Evolutionary conservation across 2,113 vertebrate species (phyloP).

Genomic region (Labeo rohita): DNA sequence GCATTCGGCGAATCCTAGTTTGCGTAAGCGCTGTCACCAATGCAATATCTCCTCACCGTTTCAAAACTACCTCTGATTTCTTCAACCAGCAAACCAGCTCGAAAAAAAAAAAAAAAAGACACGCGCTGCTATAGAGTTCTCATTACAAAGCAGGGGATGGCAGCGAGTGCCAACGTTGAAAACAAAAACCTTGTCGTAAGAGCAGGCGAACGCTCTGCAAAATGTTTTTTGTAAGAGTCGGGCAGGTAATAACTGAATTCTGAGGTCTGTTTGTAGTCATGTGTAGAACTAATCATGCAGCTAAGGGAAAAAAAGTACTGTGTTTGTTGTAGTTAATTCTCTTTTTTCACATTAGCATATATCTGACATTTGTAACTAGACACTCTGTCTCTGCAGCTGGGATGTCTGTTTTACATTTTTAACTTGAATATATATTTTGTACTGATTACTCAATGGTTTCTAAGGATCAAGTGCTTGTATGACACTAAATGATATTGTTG

Average conservation of each 20-base stretch:
- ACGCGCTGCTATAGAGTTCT: constrained; percentile 83
- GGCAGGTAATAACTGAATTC: constrained; percentile 74
- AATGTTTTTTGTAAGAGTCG: constrained; percentile 47
- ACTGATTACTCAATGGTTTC: constrained; percentile 85
- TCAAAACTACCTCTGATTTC: constrained; percentile 94
- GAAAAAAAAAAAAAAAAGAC: constrained; percentile 61
- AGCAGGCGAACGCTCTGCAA: constrained; percentile 39
- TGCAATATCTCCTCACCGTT: constrained; percentile 86
- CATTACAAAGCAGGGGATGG: constrained; percentile 78
- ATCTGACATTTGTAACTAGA: constrained; percentile 65
- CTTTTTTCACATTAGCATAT: constrained; percentile 70
- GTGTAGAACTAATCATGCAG: constrained; percentile 75
- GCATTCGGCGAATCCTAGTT: constrained; percentile 71
- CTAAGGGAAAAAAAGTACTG: constrained; percentile 79
- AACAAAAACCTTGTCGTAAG: constrained; percentile 32
- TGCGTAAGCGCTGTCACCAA: constrained; percentile 83
- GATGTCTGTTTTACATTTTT: constrained; percentile 85
- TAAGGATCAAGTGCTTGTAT: constrained; percentile 81
- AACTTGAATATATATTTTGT: constrained; percentile 94
- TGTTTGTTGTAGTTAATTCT: constrained; percentile 78
- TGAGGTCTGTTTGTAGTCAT: constrained; percentile 66
- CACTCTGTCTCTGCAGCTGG: constrained; percentile 77
- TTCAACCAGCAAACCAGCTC: constrained; percentile 81
- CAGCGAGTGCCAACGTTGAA: constrained; percentile 63
- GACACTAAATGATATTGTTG: constrained; percentile 81